Percentiles rank a stretch among this genome's conserved stretches.
phyloP scores from a whole-genome alignment of 2,888 invertebrate genomes.

The Anorthoa munda region DNA sequence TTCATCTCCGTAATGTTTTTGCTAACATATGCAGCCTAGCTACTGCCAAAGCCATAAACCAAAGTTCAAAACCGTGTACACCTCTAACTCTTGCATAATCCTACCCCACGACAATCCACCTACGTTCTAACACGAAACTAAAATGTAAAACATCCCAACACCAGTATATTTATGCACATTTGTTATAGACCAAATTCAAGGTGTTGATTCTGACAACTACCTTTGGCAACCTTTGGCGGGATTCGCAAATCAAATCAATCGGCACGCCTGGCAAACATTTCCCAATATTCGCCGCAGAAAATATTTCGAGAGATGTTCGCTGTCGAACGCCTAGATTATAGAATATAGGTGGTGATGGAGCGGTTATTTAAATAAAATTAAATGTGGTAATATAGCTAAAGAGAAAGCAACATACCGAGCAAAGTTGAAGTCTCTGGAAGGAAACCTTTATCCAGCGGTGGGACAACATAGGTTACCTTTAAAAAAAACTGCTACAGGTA shows the following conservation, averaged over 20 bases:
- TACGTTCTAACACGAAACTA: conserved; percentile 11
- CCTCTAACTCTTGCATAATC: conserved; percentile 7
- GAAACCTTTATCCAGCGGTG: no score
- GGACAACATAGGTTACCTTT: no score
- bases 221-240: conserved; percentile 68
- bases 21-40: not conserved
- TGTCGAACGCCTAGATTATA: conserved; percentile 65
- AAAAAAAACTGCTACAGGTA: no score
- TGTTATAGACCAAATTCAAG: conserved; percentile 54
- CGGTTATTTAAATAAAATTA: not conserved
- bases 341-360: conserved; percentile 52
- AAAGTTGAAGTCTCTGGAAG: no score
- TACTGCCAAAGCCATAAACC: not conserved
- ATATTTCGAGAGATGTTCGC: conserved; percentile 72
- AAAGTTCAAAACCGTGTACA: conserved; percentile 17
- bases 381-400: no score
- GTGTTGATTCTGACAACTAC: conserved; percentile 69
- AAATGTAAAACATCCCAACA: conserved; percentile 43
- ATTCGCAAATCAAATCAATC: conserved; percentile 83
- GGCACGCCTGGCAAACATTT: conserved; percentile 80
- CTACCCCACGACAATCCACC: not conserved
- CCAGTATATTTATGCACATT: conserved; percentile 60
- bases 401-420: no score
- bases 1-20: no score
- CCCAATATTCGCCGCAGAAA: conserved; percentile 78